A percentile compares a stretch with the other conserved stretches of the same genome.
Conservation (phyloP, 1,140 invertebrate genomes). For the Acromyrmex heyeri region DNA sequence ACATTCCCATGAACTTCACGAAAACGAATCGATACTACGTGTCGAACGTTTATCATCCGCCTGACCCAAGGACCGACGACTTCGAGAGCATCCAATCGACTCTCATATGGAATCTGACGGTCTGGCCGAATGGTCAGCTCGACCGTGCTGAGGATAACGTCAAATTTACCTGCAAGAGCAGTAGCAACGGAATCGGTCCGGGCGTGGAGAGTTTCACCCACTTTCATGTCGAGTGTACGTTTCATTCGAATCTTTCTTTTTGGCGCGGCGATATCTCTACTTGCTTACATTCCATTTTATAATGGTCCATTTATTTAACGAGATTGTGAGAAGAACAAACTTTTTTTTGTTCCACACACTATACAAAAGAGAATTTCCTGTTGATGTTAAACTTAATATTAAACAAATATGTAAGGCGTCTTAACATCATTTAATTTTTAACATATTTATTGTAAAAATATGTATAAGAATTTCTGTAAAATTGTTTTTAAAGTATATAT, state of each 20-base stretch:
- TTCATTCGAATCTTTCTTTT: conserved; percentile 24
- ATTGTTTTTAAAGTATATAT: background rate
- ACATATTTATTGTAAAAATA: background rate
- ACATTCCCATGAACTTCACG: conserved; percentile 88
- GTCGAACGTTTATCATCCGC: conserved; percentile 87
- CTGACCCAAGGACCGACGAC: conserved; percentile 92
- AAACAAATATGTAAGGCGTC: background rate
- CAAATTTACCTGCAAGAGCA: conserved; percentile 94
- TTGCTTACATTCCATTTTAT: conserved; percentile 13
- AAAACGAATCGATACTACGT: conserved; percentile 90
- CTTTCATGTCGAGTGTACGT: conserved; percentile 96
- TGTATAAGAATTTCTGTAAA: background rate
- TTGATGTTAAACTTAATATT: background rate
- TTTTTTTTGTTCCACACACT: background rate
- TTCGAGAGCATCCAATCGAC: conserved; percentile 95
- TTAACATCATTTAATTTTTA: background rate
- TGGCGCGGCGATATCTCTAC: background rate
- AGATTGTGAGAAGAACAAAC: background rate
- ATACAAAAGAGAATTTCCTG: background rate
- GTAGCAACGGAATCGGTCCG: conserved; percentile 91
- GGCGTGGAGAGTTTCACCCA: conserved; percentile 93
- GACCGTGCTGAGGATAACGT: conserved; percentile 92
- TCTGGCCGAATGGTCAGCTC: conserved; percentile 92
- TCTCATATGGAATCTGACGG: conserved; percentile 93
- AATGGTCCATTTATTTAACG: background rate